Evolutionary conservation across 2,888 invertebrate genomes (phyloP).

Genomic region (Agriopis aurantiaria): DNA sequence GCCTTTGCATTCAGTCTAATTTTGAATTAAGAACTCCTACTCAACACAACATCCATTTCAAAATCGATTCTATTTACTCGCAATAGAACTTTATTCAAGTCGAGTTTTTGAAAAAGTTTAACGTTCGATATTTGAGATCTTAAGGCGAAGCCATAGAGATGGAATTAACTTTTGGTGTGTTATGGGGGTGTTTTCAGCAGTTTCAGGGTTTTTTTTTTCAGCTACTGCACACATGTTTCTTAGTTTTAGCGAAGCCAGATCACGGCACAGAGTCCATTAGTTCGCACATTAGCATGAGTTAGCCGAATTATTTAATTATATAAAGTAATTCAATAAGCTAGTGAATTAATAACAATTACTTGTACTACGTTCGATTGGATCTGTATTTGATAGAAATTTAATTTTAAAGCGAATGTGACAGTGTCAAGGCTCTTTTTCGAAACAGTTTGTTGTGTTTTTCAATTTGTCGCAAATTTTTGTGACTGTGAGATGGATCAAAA

Average conservation of each 20-base stretch:
- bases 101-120: neutral
- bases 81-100: conserved; percentile 55
- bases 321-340: conserved; percentile 84
- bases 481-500: conserved; percentile 68
- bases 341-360: conserved; percentile 83
- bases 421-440: conserved; percentile 51
- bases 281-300: conserved; percentile 84
- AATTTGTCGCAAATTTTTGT: conserved; percentile 42
- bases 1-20: conserved; percentile 63
- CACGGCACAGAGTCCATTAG: conserved; percentile 81
- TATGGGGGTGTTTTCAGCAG: conserved; percentile 63
- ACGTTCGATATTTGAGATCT: conserved; percentile 50
- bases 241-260: conserved; percentile 75
- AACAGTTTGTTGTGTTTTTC: conserved; percentile 42
- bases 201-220: conserved; percentile 66
- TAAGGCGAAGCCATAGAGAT: conserved; percentile 54
- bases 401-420: conserved; percentile 70
- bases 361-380: conserved; percentile 63
- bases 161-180: conserved; percentile 43
- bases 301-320: conserved; percentile 85
- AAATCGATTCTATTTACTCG: conserved; percentile 46
- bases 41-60: conserved; percentile 30
- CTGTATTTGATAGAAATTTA: conserved; percentile 52
- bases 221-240: conserved; percentile 69
- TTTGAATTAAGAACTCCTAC: conserved; percentile 67